These are phyloP conservation scores for Pseudorectes ferrugineus DNA, from an alignment of 2,113 vertebrate genomes.

Conservation along the genomic window DNA sequence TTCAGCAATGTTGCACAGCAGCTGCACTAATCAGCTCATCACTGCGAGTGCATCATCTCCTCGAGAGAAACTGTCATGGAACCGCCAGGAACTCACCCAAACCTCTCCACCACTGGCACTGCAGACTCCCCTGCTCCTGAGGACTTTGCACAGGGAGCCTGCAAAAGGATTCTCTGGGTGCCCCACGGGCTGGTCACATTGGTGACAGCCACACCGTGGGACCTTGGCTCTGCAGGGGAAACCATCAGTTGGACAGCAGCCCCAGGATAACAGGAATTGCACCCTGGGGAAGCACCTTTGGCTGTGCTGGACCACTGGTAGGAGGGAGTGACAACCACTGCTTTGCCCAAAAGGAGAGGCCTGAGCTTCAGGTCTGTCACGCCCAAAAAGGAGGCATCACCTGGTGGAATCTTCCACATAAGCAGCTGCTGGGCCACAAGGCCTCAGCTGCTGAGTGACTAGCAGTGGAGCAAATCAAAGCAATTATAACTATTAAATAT, in stretches of 20 bases:
- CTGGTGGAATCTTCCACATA: accelerated
- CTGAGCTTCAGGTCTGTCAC: not conserved
- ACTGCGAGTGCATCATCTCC: not conserved
- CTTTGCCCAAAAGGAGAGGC: not conserved
- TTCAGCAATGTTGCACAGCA: not conserved
- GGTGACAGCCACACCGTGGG: no score
- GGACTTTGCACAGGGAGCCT: not conserved
- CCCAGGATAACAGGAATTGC: not conserved
- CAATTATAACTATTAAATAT: not conserved
- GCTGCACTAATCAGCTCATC: not conserved
- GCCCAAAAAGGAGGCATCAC: not conserved
- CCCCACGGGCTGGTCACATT: not conserved
- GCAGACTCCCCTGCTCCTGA: not conserved
- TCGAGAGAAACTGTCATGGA: not conserved
- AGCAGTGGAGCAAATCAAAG: not conserved
- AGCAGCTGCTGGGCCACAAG: not conserved
- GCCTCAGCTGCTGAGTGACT: not conserved
- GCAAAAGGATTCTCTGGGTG: accelerated
- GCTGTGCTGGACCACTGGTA: not conserved
- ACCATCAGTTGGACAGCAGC: not conserved
- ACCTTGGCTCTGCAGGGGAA: not conserved
- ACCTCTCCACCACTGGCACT: not conserved
- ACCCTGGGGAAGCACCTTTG: not conserved
- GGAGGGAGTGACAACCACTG: not conserved
- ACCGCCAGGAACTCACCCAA: not conserved